Evolutionary conservation across 2,113 vertebrate species (phyloP), one percentile per base, ranked within the genome.

Genomic region (Herpailurus yagouaroundi): DNA sequence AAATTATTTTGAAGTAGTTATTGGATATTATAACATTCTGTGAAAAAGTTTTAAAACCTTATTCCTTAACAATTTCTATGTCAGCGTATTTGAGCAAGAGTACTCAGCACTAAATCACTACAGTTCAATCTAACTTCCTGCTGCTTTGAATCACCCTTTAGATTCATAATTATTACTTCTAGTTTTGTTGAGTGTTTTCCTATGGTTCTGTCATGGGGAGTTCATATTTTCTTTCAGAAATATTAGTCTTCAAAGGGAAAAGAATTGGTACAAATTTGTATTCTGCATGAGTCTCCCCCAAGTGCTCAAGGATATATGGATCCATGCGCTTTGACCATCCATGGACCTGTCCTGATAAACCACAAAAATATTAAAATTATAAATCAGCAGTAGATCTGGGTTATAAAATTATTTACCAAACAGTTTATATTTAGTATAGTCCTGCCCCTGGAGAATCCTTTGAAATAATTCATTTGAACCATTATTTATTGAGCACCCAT

Each of bases 381-480:
- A 85, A 89, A 92, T 84, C 31, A 92, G 5, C 11, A 64, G 5
- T 64, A 81, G 3, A 71, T 64, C 4, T 64, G 25, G 0, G 1
- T 92, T 94, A 71, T 23, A 50, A 77, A 96, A 96, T 41, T 52
- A 73, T 87, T 89, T 36, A 69, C 31, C 87, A 94, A 71, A 66
- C 82, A 33, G 16, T 82, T 48, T 77, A 2, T 66, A 25, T 14
- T 83, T 69, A 82, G n/a, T 31, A 79, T 15, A 73, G 7, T 64
- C 80, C 33, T 77, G 11, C 12, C 21, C 23, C 71, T 84, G 5
- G 11, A 80, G 3, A 76, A 80, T 60, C 3, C 38, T 77, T 52
- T 74, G 14, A 91, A 73, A 73, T 87, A 29, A 68, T 80, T 48
- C 16, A 48, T 48, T 77, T 86, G 23, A 89, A 64, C 9, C 36